Evolutionary conservation across 2,888 invertebrate species (phyloP).

Genomic region (Volucella zonaria): DNA sequence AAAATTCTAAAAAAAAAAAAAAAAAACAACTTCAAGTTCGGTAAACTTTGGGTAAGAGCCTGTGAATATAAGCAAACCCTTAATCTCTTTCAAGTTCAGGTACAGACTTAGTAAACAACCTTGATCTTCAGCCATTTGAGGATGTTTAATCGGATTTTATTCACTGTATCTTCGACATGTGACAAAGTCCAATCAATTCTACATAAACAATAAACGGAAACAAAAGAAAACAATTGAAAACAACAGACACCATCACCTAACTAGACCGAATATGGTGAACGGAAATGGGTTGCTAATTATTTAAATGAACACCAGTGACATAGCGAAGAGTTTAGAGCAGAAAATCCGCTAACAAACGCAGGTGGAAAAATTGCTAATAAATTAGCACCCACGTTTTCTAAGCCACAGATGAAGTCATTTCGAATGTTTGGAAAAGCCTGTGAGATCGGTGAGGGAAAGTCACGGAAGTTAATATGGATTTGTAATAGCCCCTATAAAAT

Average conservation of each 20-base stretch:
- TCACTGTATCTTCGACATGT: not conserved
- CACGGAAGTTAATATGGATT: not conserved
- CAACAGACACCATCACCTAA: slow-evolving; percentile 27
- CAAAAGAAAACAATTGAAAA: not conserved
- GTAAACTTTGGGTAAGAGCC: not conserved
- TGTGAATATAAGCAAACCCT: not conserved
- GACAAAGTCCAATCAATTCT: not conserved
- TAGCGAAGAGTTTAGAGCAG: not conserved
- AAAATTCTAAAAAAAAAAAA: not conserved
- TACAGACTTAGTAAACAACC: not conserved
- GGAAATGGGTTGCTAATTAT: slow-evolving; percentile 40
- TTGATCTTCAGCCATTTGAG: slow-evolving; percentile 5
- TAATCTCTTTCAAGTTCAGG: slow-evolving; percentile 1
- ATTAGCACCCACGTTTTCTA: not conserved
- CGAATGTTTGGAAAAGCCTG: not conserved
- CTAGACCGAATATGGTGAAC: slow-evolving; percentile 16
- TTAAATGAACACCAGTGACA: slow-evolving; percentile 14
- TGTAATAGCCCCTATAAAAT: not conserved
- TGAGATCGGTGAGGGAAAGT: not conserved
- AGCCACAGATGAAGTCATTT: slow-evolving; percentile 21
- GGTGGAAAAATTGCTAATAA: slow-evolving; percentile 1
- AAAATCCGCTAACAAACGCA: not conserved
- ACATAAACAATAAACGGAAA: not conserved
- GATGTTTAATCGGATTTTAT: not conserved
- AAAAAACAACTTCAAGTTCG: not conserved